Percentiles rank a stretch among this genome's conserved stretches.
Evolutionary conservation across 1,140 invertebrate species (phyloP).

Genomic region (Drosophila saltans): DNA sequence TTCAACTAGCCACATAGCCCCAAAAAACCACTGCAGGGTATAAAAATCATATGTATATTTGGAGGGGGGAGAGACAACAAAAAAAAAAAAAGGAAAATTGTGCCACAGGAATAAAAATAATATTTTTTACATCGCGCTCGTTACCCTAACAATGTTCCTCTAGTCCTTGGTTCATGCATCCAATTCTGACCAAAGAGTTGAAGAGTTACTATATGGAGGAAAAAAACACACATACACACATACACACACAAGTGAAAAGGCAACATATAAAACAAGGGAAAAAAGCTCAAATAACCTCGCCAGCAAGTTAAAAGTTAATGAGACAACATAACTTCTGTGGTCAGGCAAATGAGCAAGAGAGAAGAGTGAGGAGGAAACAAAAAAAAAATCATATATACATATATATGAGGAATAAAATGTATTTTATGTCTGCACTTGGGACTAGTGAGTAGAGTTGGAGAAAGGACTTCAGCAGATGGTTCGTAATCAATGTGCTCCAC

Average conservation of each 20-base stretch:
- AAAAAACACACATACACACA: conserved; percentile 22
- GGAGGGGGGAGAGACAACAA: neutral
- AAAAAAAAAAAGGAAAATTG: conserved; percentile 26
- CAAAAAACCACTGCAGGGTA: neutral
- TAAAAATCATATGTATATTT: neutral
- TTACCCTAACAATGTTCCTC: conserved; percentile 78
- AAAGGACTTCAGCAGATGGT: conserved; percentile 17
- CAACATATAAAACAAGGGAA: conserved; percentile 34
- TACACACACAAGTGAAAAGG: conserved; percentile 29
- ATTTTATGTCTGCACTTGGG: conserved; percentile 29
- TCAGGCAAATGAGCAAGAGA: conserved; percentile 58
- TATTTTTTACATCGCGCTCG: conserved; percentile 68
- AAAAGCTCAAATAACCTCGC: conserved; percentile 72
- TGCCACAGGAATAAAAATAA: conserved; percentile 60
- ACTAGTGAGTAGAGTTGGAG: neutral
- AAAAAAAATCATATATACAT: conserved; percentile 13
- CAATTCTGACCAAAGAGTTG: conserved; percentile 57
- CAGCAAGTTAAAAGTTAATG: conserved; percentile 82
- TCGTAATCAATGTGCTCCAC: conserved; percentile 48
- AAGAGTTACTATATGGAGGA: conserved; percentile 42
- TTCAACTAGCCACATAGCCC: neutral
- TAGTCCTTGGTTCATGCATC: conserved; percentile 33
- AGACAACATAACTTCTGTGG: conserved; percentile 82
- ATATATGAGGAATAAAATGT: neutral
- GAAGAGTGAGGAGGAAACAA: conserved; percentile 22